Base-by-base conservation (phyloP, 2,888 invertebrate species). In the Chironomus tentans region DNA sequence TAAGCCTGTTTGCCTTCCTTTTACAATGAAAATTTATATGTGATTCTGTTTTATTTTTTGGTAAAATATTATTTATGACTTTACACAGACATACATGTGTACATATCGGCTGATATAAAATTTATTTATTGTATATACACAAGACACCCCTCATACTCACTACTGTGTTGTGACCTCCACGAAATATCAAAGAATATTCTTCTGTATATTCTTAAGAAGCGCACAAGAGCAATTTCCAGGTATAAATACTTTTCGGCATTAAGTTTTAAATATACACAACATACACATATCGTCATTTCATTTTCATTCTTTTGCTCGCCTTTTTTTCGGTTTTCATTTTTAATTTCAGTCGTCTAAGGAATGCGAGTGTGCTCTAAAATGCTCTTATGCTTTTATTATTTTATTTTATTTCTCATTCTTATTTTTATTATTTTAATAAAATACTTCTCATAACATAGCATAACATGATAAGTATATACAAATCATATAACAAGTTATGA, bases 241-340 rank as follows among this genome's bases (percentile, higher is more conserved):
- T 72, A 72, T 61, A 72, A 72, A 72, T 72, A 46, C 38, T 72
- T 72, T 61, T 71, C 56, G 56, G 71, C 28, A 71, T 71, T 71
- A 71, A 38, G 38, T 38, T 10, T 38, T 38, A 38, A 38, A 24
- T n/a, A n/a, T 56, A 56, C 56, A 56, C 61, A 13, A 38, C 6
- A 38, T 28, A 28, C 28, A 28, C 28, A 28, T 28, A 28, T 61
- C 21, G 38, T 56, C 21, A 24, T 71, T 50, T 56, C 22, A 50
- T 50, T 24, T 28, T 24, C 21, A 38, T 22, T 13, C 4, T 69
- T 38, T 7, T 18, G 38, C 15, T 7, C 6, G 46, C 18, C 10
- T 69, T 46, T 69, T 28, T 38, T 69, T 69, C 46, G 69, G 15
- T 18, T 69, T 28, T 69, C 69, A 28, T 46, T 69, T 69, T 3